phyloP scores from a whole-genome alignment of 1,140 invertebrate species.

The Drosophila hydei region DNA sequence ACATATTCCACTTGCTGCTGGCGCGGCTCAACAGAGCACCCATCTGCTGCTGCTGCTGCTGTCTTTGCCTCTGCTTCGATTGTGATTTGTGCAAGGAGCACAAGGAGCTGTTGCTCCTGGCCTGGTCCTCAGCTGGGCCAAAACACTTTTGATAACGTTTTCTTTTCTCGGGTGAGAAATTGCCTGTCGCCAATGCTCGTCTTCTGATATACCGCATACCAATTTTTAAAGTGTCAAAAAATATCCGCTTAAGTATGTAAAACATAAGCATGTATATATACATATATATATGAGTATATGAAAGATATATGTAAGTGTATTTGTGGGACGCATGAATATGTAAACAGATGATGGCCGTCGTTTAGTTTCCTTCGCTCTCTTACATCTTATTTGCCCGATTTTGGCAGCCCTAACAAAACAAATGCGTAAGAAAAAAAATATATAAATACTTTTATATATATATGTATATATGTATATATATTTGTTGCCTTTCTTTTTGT shows the following conservation, averaged over 20 bases:
- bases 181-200: conserved; percentile 61
- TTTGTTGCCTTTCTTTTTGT: conserved; percentile 13
- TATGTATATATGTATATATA: background rate
- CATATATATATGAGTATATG: conserved; percentile 46
- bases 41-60: conserved; percentile 14
- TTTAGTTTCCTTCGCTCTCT: conserved; percentile 15
- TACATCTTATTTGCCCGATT: conserved; percentile 41
- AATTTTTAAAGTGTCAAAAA: conserved; percentile 81
- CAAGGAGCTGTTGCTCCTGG: conserved; percentile 9
- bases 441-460: conserved; percentile 19
- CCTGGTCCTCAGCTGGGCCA: conserved; percentile 57
- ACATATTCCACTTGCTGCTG: conserved; percentile 9
- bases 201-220: conserved; percentile 65
- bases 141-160: conserved; percentile 11
- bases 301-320: conserved; percentile 42
- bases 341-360: conserved; percentile 72
- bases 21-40: background rate
- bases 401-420: conserved; percentile 56
- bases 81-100: conserved; percentile 45
- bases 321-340: conserved; percentile 63
- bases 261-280: conserved; percentile 23
- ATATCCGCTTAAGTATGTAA: conserved; percentile 66
- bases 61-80: conserved; percentile 70
- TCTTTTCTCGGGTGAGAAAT: conserved; percentile 59
- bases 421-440: conserved; percentile 45